Base-by-base conservation (phyloP, 1,140 invertebrate genomes). In the Pogonomyrmex californicus region DNA sequence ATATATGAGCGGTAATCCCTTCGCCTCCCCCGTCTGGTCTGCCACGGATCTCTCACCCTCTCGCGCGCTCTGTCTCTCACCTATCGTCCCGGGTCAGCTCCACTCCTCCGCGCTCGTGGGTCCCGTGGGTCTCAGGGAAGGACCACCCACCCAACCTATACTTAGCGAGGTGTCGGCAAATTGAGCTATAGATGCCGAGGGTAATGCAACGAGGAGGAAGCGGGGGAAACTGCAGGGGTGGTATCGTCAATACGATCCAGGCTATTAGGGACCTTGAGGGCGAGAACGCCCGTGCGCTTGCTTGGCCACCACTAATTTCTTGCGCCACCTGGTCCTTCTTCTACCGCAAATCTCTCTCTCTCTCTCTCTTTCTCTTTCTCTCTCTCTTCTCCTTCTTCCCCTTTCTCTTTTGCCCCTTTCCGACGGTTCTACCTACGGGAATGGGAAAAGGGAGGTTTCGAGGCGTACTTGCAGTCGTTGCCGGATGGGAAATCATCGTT, bases 161-260 rank as follows among this genome's bases (percentile, higher is more conserved):
- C 95, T 95, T 95, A 95, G 94, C 93, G 94, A 95, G 94, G 95
- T 95, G 95, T 95, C 95, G 94, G 95, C 94, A 95, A 95, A 95
- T 95, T 95, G 95, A 95, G 95, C 95, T 95, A 95, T 95, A 95
- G 94, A 93, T 94, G 94, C 92, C 90, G 92, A 92, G 93, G 91
- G 93, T 94, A 94, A 94, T 93, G 92, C 91, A 91, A 92, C 91
- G 82, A 87, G 77, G 62, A 79, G 79, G 49, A 33, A 83, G 63
- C 49, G 76, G 47, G 62, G 83, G 58, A 51, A 66, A 85, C 70
- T 76, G 73, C 70, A 73, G 71, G 77, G 86, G 33, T 62, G 47
- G 60, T 88, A 91, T 92, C 90, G 90, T 92, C 93, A 93, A 94
- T 94, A 94, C 91, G 91, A 93, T 93, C 92, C 93, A 87, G 91